These are phyloP conservation scores for Toxonevra muliebris DNA, from an alignment of 2,888 invertebrate genomes.

Conservation along the genomic window DNA sequence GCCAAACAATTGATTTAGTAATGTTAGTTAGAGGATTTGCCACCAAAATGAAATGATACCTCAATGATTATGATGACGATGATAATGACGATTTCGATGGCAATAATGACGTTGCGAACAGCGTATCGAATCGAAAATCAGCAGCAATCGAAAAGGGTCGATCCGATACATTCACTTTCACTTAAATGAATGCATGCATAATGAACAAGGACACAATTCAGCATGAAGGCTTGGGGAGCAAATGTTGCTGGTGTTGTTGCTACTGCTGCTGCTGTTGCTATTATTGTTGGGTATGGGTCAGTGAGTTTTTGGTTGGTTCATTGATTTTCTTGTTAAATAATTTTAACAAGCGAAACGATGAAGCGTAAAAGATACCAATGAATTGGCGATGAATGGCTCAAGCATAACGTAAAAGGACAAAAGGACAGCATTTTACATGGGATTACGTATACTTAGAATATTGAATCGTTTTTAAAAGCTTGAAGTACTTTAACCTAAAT, in stretches of 20 bases:
- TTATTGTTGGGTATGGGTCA: slow-evolving; percentile 36
- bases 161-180: slow-evolving; percentile 4
- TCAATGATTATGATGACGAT: too few species aligned
- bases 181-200: slow-evolving; percentile 24
- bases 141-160: slow-evolving; percentile 13
- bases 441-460: too few species aligned
- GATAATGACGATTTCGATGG: too few species aligned
- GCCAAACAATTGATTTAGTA: too few species aligned
- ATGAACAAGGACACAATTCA: slow-evolving; percentile 8
- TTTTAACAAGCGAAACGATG: slow-evolving; percentile 21
- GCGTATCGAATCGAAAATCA: too few species aligned
- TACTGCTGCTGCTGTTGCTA: slow-evolving; percentile 39
- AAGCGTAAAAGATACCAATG: slow-evolving; percentile 3
- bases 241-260: slow-evolving; percentile 39
- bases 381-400: too few species aligned
- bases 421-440: slow-evolving; percentile 59
- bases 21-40: too few species aligned
- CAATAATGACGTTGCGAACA: too few species aligned
- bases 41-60: too few species aligned
- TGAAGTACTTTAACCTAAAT: too few species aligned
- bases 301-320: slow-evolving; percentile 13
- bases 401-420: neutral
- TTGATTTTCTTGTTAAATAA: slow-evolving; percentile 28
- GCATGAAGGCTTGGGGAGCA: neutral
- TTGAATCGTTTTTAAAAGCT: too few species aligned